Conservation (phyloP, 2,888 invertebrate genomes). For the Phortica okadai region DNA sequence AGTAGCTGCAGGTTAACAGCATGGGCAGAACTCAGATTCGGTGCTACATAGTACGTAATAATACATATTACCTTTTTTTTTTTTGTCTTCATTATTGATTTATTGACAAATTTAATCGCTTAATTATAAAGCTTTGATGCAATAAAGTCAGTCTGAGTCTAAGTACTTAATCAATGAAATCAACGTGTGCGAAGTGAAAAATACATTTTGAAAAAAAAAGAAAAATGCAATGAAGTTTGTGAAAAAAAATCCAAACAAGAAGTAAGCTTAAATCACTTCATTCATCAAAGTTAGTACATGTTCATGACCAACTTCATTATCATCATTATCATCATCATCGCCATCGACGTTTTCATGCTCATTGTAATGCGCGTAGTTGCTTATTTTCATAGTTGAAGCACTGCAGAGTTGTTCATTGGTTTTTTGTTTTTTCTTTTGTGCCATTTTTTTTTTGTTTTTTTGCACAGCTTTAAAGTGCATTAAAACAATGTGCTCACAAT, state of each 20-base stretch:
- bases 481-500: slow-evolving; percentile 3
- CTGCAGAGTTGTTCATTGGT: not conserved
- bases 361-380: not conserved
- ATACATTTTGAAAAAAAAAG: not conserved
- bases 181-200: not conserved
- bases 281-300: not conserved
- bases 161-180: no score
- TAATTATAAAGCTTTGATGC: no score
- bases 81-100: slow-evolving; percentile 19
- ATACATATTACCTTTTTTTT: not conserved
- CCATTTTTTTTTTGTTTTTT: not conserved
- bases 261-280: not conserved
- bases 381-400: not conserved
- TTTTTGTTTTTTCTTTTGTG: not conserved
- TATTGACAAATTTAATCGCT: not conserved
- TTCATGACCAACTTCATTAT: not conserved
- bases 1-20: not conserved
- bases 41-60: not conserved
- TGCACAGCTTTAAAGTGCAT: slow-evolving; percentile 15
- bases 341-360: not conserved
- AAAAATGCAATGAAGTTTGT: not conserved
- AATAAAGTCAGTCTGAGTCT: no score
- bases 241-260: not conserved
- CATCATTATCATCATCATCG: not conserved
- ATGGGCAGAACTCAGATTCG: not conserved